Percentiles rank a stretch among this genome's conserved stretches.
Evolutionary conservation across 2,797 vertebrate genomes (phyloP).

Genomic region (Myoxocephalus aenaeus): DNA sequence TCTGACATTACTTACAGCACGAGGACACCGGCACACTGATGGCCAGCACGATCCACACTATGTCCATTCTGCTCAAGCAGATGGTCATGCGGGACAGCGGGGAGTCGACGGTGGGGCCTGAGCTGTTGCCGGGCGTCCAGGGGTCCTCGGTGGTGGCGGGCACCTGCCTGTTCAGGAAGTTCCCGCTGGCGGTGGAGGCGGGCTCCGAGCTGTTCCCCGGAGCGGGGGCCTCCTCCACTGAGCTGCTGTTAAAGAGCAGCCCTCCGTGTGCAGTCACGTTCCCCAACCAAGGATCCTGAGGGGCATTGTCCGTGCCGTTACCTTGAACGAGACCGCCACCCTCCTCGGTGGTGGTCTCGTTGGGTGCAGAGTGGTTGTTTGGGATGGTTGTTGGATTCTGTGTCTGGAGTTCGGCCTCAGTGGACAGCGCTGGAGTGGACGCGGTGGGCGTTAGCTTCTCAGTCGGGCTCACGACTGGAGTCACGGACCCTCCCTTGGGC

Average conservation of each 20-base stretch:
- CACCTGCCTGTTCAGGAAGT: slow-evolving; percentile 92
- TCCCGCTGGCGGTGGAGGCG: slow-evolving; percentile 87
- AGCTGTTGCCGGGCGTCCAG: slow-evolving; percentile 86
- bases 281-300: slow-evolving; percentile 8
- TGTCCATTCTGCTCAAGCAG: slow-evolving; percentile 96
- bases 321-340: slow-evolving; percentile 4
- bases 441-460: slow-evolving; percentile 58
- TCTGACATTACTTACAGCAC: slow-evolving; percentile 91
- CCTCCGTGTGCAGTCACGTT: slow-evolving; percentile 49
- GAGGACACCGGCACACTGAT: slow-evolving; percentile 96
- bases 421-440: slow-evolving; percentile 60
- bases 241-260: slow-evolving; percentile 68
- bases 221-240: slow-evolving; percentile 22
- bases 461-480: slow-evolving; percentile 48
- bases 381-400: slow-evolving; percentile 36
- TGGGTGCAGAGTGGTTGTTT: slow-evolving; percentile 19
- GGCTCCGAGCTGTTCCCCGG: slow-evolving; percentile 80
- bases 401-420: slow-evolving; percentile 14
- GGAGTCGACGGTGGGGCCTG: slow-evolving; percentile 86
- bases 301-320: slow-evolving; percentile 57
- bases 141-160: slow-evolving; percentile 90
- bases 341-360: slow-evolving; percentile 27
- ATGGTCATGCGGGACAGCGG: slow-evolving; percentile 88
- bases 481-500: background rate
- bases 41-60: slow-evolving; percentile 96